Evolutionary conservation across 2,797 vertebrate species (phyloP), one percentile per base, ranked within the genome.

Genomic region (Ctenosaura bakeri): DNA sequence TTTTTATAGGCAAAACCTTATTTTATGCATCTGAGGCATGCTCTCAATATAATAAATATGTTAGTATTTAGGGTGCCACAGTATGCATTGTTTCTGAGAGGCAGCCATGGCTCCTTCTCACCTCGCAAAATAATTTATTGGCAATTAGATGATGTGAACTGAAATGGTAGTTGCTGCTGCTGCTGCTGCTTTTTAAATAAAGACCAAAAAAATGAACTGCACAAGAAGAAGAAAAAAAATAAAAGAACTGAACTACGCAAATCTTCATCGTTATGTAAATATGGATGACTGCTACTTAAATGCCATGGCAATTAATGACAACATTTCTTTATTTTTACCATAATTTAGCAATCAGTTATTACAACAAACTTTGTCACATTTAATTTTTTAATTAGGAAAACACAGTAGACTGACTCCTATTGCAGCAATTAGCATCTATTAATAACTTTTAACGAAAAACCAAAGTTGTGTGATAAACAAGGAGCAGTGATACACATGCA

Each of bases 321-420:
- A 42, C 18, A 14, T 76, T 89, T 89, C 88, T 42, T 69, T 32
- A 69, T 32, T 69, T 83, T 77, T 8, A 71, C 87, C 84, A 2
- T 64, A 56, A 78, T 0, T 18, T 0, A 0, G 85, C 64, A 56
- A 38, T 12, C 35, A 87, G 64, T 9, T 69, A 73, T 87, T 85
- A 69, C 84, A 83, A 59, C 54, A 1, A 76, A 0, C 0, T 71
- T 8, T 52, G 79, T 24, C 56, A 77, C 52, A 85, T 73, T 87
- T 80, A 20, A n/a, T 73, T 82, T 91, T 93, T 69, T 38, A 89
- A 92, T 94, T 93, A 93, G 35, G 73, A 69, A 91, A 87, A 50
- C 22, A 38, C 35, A 64, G 4, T 13, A 20, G 32, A 52, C 66
- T 87, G 56, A 76, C 56, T 59, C 42, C 56, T 54, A 80, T 80